A percentile compares a stretch with the other conserved stretches of the same genome.
Evolutionary conservation across 92 coral and sea anemone species (phyloP).

Genomic region (Phymanthus crucifer): DNA sequence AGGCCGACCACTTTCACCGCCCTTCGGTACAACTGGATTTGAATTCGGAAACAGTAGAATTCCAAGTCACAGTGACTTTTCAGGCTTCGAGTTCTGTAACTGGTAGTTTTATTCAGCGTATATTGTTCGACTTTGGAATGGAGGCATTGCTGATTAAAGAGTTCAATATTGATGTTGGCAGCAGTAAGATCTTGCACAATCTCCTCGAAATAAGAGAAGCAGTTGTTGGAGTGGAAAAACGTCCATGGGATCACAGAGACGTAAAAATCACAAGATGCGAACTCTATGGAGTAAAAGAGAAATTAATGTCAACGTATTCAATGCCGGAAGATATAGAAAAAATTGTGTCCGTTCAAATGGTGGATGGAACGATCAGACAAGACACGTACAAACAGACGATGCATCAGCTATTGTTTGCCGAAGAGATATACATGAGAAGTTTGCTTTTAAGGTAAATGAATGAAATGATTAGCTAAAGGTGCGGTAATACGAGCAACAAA

Average conservation of each 20-base stretch:
- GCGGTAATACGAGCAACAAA: too few species aligned
- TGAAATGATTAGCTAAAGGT: too few species aligned
- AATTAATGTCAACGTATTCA: slow-evolving; percentile 31
- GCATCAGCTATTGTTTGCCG: slow-evolving; percentile 73
- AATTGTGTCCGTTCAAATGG: slow-evolving; percentile 34
- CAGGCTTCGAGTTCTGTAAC: slow-evolving; percentile 5
- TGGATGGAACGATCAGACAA: slow-evolving; percentile 1
- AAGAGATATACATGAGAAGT: slow-evolving; percentile 72
- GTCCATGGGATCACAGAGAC: background rate
- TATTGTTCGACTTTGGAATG: slow-evolving; percentile 70
- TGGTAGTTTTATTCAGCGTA: slow-evolving; percentile 71
- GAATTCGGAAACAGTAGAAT: slow-evolving; percentile 1
- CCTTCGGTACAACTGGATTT: background rate
- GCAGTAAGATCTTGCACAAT: background rate
- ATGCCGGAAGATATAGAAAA: slow-evolving; percentile 47
- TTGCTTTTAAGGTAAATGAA: slow-evolving; percentile 69
- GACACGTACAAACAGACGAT: slow-evolving; percentile 47
- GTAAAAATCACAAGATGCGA: slow-evolving; percentile 10
- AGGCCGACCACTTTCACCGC: background rate
- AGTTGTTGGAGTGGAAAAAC: background rate
- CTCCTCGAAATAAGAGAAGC: slow-evolving; percentile 17
- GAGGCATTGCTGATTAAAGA: slow-evolving; percentile 54
- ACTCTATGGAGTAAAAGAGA: slow-evolving; percentile 14
- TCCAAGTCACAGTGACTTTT: slow-evolving; percentile 51
- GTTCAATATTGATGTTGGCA: slow-evolving; percentile 60